Conservation (phyloP, 2,888 invertebrate genomes). For the Theodoxus fluviatilis region DNA sequence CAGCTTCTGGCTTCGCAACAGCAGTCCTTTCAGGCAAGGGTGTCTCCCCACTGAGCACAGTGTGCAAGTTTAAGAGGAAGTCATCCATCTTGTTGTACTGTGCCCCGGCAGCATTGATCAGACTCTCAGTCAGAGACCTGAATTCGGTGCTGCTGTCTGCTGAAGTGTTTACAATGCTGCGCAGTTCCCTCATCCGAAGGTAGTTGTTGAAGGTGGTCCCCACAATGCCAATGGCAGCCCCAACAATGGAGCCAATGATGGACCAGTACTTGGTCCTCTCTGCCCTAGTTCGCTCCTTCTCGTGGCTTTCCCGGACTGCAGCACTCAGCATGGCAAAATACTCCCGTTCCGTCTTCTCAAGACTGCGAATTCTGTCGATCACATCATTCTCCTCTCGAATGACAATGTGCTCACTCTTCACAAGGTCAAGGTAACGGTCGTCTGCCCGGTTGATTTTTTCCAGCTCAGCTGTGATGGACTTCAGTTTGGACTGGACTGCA, state of each 20-base stretch:
- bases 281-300: slow-evolving; percentile 80
- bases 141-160: slow-evolving; percentile 40
- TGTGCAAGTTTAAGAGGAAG: slow-evolving; percentile 34
- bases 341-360: slow-evolving; percentile 78
- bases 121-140: slow-evolving; percentile 36
- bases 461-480: slow-evolving; percentile 78
- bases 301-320: slow-evolving; percentile 82
- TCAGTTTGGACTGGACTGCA: slow-evolving; percentile 67
- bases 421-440: slow-evolving; percentile 76
- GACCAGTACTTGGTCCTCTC: slow-evolving; percentile 87
- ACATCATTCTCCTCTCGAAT: slow-evolving; percentile 66
- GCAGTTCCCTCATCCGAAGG: slow-evolving; percentile 73
- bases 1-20: slow-evolving; percentile 1
- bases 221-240: slow-evolving; percentile 72
- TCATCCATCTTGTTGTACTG: slow-evolving; percentile 41
- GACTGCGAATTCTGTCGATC: slow-evolving; percentile 71
- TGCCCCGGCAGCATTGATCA: slow-evolving; percentile 37
- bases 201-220: slow-evolving; percentile 75
- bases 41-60: background rate
- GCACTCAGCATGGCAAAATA: slow-evolving; percentile 76
- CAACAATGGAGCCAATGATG: slow-evolving; percentile 76
- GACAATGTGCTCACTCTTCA: slow-evolving; percentile 71
- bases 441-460: slow-evolving; percentile 81
- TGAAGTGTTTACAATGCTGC: slow-evolving; percentile 70
- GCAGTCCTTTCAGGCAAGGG: too few species aligned